phyloP scores from a whole-genome alignment of 2,113 vertebrate genomes.

The Serinus canaria region DNA sequence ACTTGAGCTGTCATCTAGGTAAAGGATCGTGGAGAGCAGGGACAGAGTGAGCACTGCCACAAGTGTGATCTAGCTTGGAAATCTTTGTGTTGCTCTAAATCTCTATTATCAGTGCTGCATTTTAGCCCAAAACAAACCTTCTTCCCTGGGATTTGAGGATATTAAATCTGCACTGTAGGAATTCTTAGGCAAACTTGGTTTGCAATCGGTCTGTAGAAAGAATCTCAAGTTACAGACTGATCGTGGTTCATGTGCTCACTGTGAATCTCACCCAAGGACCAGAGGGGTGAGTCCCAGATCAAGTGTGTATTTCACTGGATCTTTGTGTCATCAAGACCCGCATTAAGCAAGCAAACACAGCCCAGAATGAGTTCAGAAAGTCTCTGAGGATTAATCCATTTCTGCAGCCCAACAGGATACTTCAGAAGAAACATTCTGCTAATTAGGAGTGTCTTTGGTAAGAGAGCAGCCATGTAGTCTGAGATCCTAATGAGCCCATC shows the following conservation, averaged over 20 bases:
- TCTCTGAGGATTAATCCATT: neutral
- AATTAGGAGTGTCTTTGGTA: neutral
- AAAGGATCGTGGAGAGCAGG: neutral
- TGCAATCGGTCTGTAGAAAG: neutral
- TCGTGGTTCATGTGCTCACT: rapidly evolving
- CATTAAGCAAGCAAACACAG: neutral
- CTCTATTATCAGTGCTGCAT: neutral
- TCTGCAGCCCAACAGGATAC: neutral
- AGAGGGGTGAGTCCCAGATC: neutral
- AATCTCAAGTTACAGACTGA: neutral
- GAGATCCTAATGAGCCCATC: neutral
- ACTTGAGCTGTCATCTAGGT: neutral
- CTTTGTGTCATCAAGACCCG: neutral
- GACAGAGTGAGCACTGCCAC: rapidly evolving
- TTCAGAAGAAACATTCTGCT: neutral
- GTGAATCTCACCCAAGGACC: rapidly evolving
- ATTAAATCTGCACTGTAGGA: neutral
- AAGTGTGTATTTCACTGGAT: neutral
- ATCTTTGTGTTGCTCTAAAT: neutral
- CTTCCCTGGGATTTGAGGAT: neutral
- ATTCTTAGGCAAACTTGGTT: neutral
- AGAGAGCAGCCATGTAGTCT: neutral
- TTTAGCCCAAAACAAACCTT: neutral
- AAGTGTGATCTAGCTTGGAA: neutral
- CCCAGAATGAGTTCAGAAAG: neutral